Base-by-base conservation (phyloP, 64 coral and sea anemone species). In the Orbicella faveolata region DNA sequence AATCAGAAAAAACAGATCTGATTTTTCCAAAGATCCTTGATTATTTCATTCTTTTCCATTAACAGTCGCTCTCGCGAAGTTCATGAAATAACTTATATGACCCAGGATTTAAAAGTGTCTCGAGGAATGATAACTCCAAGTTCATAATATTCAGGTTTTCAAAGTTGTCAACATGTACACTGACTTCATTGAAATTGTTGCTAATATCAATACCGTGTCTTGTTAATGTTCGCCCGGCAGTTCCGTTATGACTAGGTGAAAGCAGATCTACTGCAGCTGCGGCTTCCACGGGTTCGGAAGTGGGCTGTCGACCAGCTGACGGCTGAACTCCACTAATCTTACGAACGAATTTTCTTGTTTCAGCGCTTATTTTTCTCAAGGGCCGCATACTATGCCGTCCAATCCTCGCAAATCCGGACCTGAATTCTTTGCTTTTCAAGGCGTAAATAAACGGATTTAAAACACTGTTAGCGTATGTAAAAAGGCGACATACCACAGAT, bases 391-490 rank as follows among this genome's bases (percentile, higher is more conserved):
- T 55, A 34, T 87, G 36, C 67, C 75, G 61, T 66, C 92, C 83
- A 89, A 76, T 37, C 87, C 53, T 48, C 53, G 89, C 80, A 89
- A 79, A 92, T 1, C 90, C 90, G 16, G 69, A 74, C 23, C 90
- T 83, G n/a, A 92, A 92, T 20, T 92, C 90, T 55, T 87, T 92
- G 25, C 90, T 92, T 72, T 92, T 87, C 61, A 92, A 33, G 70
- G 91, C 92, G 19, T 96, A 96, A n/a, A 96, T 96, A 8, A 96
- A 87, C 1, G 95, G 95, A 53, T 96, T 96, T 55, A 79, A 85
- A 20, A 96, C 95, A 57, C 91, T 93, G 72, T 96, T 96, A 2
- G 95, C 85, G 33, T 96, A 96, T 1, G 95, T 96, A 36, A 93
- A 93, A 4, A 96, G 81, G 53, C 95, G 88, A 55, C 95, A 82